A percentile compares a stretch with the other conserved stretches of the same genome.
phyloP scores from a whole-genome alignment of 2,888 invertebrate species.

The Acronicta aceris region DNA sequence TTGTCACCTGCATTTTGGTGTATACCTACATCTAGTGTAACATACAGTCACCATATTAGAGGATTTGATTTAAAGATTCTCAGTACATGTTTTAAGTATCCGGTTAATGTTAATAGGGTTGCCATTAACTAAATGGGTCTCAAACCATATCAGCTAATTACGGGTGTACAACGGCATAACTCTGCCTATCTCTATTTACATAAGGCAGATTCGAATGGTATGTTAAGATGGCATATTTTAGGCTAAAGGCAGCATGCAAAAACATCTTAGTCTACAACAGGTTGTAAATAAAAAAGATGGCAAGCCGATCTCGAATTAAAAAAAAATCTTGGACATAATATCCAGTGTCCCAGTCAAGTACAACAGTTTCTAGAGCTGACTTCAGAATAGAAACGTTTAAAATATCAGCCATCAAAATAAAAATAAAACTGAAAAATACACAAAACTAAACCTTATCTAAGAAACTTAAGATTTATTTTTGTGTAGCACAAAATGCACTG shows the following conservation, averaged over 20 bases:
- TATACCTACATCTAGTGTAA: too few species aligned
- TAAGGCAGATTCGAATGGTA: too few species aligned
- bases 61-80: too few species aligned
- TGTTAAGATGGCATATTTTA: too few species aligned
- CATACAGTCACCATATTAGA: too few species aligned
- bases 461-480: slow-evolving; percentile 7
- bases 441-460: slow-evolving; percentile 18
- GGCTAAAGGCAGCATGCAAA: neutral
- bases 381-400: slow-evolving; percentile 31
- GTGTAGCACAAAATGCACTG: slow-evolving; percentile 14
- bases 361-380: slow-evolving; percentile 24
- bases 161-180: too few species aligned
- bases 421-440: neutral
- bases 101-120: too few species aligned
- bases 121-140: too few species aligned
- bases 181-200: too few species aligned
- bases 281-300: neutral
- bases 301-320: slow-evolving; percentile 3
- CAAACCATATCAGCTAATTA: too few species aligned
- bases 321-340: slow-evolving; percentile 1
- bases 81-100: too few species aligned
- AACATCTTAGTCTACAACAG: neutral
- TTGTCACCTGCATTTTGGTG: too few species aligned
- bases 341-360: slow-evolving; percentile 11
- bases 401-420: slow-evolving; percentile 33